Evolutionary conservation across 2,797 vertebrate genomes (phyloP), one percentile per base, ranked within the genome.

Genomic region (Scolopax bukidnonensis): DNA sequence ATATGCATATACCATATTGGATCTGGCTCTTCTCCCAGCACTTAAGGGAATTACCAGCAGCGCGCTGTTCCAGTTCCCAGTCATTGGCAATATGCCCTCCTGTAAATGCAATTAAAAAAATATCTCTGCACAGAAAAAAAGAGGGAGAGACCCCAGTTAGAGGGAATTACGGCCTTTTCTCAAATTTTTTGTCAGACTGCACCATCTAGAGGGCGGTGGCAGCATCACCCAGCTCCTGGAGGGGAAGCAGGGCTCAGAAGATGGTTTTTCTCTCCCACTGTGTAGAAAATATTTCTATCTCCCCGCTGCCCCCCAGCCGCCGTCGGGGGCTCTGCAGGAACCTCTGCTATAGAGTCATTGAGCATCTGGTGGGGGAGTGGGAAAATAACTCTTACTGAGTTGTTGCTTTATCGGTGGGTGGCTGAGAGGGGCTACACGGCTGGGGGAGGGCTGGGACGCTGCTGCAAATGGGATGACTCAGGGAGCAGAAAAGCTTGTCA

Each of bases 151-250:
- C 23, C n/a, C 33, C 36, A 28, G 15, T 2, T 27, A 12, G 11
- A 30, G 33, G 11, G 17, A 43, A 30, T 16, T 0, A 11, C 18
- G 4, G 2, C 5, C 11, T 40, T 53, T 8, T 1, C 45, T 64
- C 53, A 12, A 25, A 68, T 84, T 67, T 40, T 75, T 96, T 87
- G 75, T 96, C 96, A 32, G 69, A 92, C 81, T 76, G 91, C 95
- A 33, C 98, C 98, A 98, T 95, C 98, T 98, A 97, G 98, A 97
- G 98, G 97, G 87, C 13, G 4, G 30, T 61, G 2, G 21, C 65
- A 75, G 69, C 89, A 93, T 12, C 71, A n/a, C 27, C 24, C 36
- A 1, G 50, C 64, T 7, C 40, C 33, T 0, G 41, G 4, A 51
- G 30, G 30, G 33, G 20, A 4, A 6, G 13, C 41, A 3, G 16